Evolutionary conservation across 35 echinoderm and acorn worm species (phyloP).

Genomic region (Stichopus chloronotus): DNA sequence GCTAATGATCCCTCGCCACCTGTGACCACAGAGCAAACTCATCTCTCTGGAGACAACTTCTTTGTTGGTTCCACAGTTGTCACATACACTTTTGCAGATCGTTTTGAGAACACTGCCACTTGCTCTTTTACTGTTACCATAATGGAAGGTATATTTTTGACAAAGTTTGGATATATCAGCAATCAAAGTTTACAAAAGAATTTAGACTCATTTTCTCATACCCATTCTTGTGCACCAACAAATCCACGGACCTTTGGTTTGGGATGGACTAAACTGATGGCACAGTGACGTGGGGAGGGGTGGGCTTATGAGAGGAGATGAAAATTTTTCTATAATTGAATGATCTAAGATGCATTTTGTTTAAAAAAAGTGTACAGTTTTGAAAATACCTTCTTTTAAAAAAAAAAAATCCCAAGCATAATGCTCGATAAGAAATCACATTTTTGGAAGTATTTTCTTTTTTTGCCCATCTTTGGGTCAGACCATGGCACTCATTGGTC

Average conservation of each 20-base stretch:
- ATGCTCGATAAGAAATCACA: too few species aligned
- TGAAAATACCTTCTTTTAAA: too few species aligned
- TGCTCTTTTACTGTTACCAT: slow-evolving; percentile 62
- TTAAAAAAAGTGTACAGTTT: too few species aligned
- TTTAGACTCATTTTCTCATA: not conserved
- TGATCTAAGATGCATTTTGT: too few species aligned
- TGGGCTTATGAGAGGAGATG: too few species aligned
- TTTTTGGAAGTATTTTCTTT: too few species aligned
- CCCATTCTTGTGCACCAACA: not conserved
- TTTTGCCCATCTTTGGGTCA: too few species aligned
- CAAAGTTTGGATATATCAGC: not conserved
- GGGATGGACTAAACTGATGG: not conserved
- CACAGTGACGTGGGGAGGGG: not conserved
- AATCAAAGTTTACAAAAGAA: not conserved
- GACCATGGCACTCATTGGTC: too few species aligned
- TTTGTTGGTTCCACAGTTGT: slow-evolving; percentile 67
- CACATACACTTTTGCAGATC: slow-evolving; percentile 65
- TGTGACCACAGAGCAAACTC: not conserved
- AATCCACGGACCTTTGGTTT: not conserved
- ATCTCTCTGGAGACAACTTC: slow-evolving; percentile 46
- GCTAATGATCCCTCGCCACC: slow-evolving; percentile 51
- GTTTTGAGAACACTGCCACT: slow-evolving; percentile 34
- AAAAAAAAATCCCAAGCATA: too few species aligned
- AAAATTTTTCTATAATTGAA: too few species aligned
- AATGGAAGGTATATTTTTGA: not conserved